Evolutionary conservation across 2,113 vertebrate genomes (phyloP), one percentile per base, ranked within the genome.

Genomic region (Elaphurus davidianus): DNA sequence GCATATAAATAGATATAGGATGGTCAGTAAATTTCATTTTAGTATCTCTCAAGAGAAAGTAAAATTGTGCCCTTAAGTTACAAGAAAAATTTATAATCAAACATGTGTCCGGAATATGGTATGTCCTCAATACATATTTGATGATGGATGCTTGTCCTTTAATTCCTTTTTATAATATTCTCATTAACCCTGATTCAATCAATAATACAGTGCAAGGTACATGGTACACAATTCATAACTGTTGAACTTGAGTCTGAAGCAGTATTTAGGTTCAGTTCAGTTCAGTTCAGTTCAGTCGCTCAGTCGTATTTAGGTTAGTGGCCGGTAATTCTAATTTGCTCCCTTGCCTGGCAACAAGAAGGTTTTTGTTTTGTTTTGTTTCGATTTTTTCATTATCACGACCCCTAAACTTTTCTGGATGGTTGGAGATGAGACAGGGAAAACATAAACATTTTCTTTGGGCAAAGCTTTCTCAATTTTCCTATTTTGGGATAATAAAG

Each of bases 391-490:
- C 33, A 60, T 17, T 54, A 78, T 59, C 54, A 71, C 21, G 28
- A 98, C 59, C 86, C 86, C 82, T 93, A 91, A 98, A 91, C 55
- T 97, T 93, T 97, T 97, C 96, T 94, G 97, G 93, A 95, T 98
- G 91, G 59, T 57, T 97, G 54, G 90, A 96, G 57, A 92, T 90
- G 94, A 95, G 36, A 87, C 52, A 28, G 47, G 76, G 76, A 94
- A 97, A 98, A 93, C 40, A 96, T 47, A 97, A 98, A 97, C 88
- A 96, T 95, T 98, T 97, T 97, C 93, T 97, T 93, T 98, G 96
- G 93, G 82, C 76, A 96, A 93, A 33, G 91, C 52, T 89, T 91
- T 98, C 91, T 96, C 96, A 95, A 87, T 96, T 95, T 97, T 83
- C 81, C 59, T 91, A 71, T 97, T 98, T 97, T 36, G 33, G 86